Conservation (phyloP, 1,140 invertebrate genomes). For the Chironomus striatipennis region DNA sequence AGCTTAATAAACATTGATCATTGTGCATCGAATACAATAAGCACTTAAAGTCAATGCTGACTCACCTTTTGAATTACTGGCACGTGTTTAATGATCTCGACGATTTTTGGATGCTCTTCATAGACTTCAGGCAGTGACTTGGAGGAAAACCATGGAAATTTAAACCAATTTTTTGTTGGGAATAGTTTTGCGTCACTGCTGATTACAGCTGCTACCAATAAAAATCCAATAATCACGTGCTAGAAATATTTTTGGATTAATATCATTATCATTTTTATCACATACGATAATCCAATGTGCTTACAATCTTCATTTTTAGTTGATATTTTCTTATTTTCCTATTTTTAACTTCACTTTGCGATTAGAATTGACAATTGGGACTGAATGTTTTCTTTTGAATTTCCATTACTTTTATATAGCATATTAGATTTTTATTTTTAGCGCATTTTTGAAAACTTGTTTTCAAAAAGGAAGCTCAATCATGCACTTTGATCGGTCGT, state of each 20-base stretch:
- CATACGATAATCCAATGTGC: background rate
- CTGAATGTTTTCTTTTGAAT: background rate
- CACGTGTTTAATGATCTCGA: slow-evolving; percentile 25
- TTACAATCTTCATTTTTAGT: background rate
- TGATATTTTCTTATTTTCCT: background rate
- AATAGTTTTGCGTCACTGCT: background rate
- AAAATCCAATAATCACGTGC: background rate
- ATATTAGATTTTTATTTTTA: too few relatives aligned
- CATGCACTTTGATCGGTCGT: too few relatives aligned
- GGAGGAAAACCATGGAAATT: background rate
- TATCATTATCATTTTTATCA: background rate
- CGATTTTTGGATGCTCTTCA: slow-evolving; percentile 25
- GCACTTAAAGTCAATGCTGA: too few relatives aligned
- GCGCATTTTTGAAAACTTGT: too few relatives aligned
- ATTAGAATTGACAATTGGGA: background rate
- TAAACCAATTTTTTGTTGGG: background rate
- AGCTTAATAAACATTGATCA: too few relatives aligned
- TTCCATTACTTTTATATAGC: background rate
- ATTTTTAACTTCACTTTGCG: background rate
- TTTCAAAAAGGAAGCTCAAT: too few relatives aligned
- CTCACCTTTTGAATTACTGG: background rate
- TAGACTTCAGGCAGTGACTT: background rate
- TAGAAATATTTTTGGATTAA: background rate
- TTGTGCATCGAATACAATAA: too few relatives aligned
- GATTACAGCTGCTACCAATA: background rate